phyloP scores from a whole-genome alignment of 1,140 invertebrate species.

The Listronotus bonariensis region DNA sequence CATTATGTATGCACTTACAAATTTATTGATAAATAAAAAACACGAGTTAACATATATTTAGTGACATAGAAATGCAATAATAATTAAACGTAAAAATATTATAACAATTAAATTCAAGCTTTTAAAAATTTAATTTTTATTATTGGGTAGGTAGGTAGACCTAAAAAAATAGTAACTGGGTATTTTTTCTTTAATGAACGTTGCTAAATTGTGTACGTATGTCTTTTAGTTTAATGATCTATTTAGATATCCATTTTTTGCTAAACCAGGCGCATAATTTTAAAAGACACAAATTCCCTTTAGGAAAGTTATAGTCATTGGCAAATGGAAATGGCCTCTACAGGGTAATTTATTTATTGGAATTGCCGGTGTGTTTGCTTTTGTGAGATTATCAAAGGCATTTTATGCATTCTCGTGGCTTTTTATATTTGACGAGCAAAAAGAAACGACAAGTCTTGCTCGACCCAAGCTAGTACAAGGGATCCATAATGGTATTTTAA shows the following conservation, averaged over 20 bases:
- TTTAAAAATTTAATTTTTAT: constrained; percentile 21
- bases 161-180: too few relatives aligned
- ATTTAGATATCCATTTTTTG: too few relatives aligned
- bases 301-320: constrained; percentile 35
- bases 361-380: constrained; percentile 35
- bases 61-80: not conserved
- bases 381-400: constrained; percentile 38
- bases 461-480: not conserved
- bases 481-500: not conserved
- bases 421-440: constrained; percentile 20
- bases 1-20: too few relatives aligned
- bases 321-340: constrained; percentile 30
- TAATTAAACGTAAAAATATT: constrained; percentile 29
- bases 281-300: constrained; percentile 33
- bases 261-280: constrained; percentile 28
- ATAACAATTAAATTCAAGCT: constrained; percentile 18
- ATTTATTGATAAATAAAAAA: too few relatives aligned
- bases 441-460: constrained; percentile 6
- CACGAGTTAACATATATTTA: too few relatives aligned
- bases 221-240: too few relatives aligned
- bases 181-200: too few relatives aligned
- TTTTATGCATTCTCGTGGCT: constrained; percentile 37
- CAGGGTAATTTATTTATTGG: constrained; percentile 39
- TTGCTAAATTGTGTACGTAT: too few relatives aligned
- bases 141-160: too few relatives aligned